Evolutionary conservation across 2,113 vertebrate species (phyloP).

Genomic region (Forbesichthys agassizii): DNA sequence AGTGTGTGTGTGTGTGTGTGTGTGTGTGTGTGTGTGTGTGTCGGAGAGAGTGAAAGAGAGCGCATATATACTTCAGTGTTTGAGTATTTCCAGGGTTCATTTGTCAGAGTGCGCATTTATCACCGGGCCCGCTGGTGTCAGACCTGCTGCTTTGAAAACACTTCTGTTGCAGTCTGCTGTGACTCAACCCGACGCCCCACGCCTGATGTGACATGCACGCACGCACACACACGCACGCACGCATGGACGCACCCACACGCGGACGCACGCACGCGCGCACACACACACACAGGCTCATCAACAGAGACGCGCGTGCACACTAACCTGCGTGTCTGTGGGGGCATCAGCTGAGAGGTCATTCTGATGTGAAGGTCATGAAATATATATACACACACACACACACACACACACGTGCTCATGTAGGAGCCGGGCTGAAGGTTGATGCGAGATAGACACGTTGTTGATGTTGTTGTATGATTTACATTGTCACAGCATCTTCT

Average conservation of each 20-base stretch:
- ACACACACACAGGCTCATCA: constrained; percentile 1
- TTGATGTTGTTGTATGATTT: no score
- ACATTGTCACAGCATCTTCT: no score
- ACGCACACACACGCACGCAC: constrained; percentile 10
- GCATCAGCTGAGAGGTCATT: no score
- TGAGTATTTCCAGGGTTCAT: constrained; percentile 53
- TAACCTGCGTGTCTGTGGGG: background rate
- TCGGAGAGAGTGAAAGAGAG: constrained; percentile 9
- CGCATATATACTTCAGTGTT: constrained; percentile 19
- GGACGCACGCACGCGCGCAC: constrained; percentile 11
- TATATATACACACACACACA: no score
- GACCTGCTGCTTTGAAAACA: constrained; percentile 49
- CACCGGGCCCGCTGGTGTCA: constrained; percentile 60
- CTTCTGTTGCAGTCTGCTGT: constrained; percentile 59
- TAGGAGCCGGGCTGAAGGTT: no score
- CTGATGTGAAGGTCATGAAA: no score
- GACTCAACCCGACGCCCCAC: constrained; percentile 50
- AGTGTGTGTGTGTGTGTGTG: background rate
- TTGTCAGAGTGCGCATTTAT: constrained; percentile 67
- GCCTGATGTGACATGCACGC: constrained; percentile 45
- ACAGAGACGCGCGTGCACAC: background rate
- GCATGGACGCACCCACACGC: constrained; percentile 4
- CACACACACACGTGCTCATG: no score
- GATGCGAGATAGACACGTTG: no score
- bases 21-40: constrained; percentile 1